Base-by-base conservation (phyloP, 2,888 invertebrate genomes). In the Cryptocheilus praepositus region DNA sequence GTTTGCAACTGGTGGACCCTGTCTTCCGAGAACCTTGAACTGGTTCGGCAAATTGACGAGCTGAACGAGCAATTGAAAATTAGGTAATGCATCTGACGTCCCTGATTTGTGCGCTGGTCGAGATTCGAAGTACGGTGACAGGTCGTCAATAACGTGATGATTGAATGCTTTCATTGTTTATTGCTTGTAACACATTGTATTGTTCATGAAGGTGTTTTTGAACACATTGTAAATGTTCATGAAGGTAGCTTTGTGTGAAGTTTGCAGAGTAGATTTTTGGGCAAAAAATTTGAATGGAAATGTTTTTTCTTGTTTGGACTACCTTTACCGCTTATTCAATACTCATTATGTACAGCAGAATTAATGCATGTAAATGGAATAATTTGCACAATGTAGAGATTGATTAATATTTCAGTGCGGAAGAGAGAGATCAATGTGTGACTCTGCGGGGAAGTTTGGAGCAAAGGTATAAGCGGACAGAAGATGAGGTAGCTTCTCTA, bases 1-100 rank as follows among this genome's bases (percentile, higher is more conserved):
- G 77, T 85, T 53, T 88, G 85, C 64, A 88, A 88, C 73, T 89
- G 88, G 88, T 89, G 88, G 88, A 85, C 83, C 19, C 62, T 87
- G 13, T 84, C 88, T 16, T 79, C 88, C 0, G 87, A 88, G 73
- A 89, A 88, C 74, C 66, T 84, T 4, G 89, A 89, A 59, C 76
- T 89, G 55, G 71, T 87, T 19, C 77, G 80, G 16, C 89, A 89
- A 66, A 80, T 88, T n/a, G 88, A 89, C 61, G 86, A 87, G 58
- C 66, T 89, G 4, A 85, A 83, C 36, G 88, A 88, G 58, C 85
- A 88, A 62, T 76, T 89, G 4, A 88, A 88, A 78, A 85, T 85
- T 55, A 87, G 88, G 89, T 88, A 79, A 73, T 1, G 11, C 4
- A 1, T 36, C 36, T 36, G 3, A 25, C 25, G 3, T 25, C 2